Base-by-base conservation (phyloP, 2,113 vertebrate genomes). In the Eleginops maclovinus region DNA sequence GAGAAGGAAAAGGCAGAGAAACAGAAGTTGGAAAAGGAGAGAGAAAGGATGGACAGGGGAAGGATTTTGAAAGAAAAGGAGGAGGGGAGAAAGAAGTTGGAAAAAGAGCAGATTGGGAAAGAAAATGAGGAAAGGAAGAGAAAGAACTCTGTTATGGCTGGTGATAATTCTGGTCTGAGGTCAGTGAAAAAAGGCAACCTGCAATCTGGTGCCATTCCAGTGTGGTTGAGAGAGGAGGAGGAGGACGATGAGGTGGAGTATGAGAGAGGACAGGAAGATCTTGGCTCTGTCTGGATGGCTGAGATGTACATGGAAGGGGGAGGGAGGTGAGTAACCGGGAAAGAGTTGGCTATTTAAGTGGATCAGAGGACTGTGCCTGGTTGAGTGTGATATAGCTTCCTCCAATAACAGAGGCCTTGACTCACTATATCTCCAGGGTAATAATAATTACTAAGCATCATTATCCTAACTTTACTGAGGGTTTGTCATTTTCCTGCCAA, bases 271-370 rank as follows among this genome's bases (percentile, higher is more conserved):
- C 92, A 94, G 63, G 93, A 94, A 68, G 93, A 94, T 41, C 68
- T 93, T 0, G 94, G 93, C 69, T 93, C 94, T 24, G 78, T 94
- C 75, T 94, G 94, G 94, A 73, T 90, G 68, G 87, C 90, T 41
- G 93, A 93, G 82, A 89, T 95, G 54, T 94, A 94, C 86, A 91
- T 94, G 94, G 93, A 90, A 12, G 81, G 84, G 31, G 31, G 31
- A 36, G 31, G 31, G 31, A 36, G 7, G 31, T 31, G 31, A 31
- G 31, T 36, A 36, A 36, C 31, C 1, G 1, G 53, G 28, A 59
- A 54, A 65, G 44, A 68, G 26, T 1, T 70, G 43, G 61, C 47
- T 47, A 8, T 40, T 22, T 31, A 79, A 47, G 64, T 79, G 58
- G 62, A 72, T 68, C 15, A 69, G 5, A 66, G 31, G 22, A 21